Evolutionary conservation across 2,797 vertebrate species (phyloP), one percentile per base, ranked within the genome.

Genomic region (Acanthopagrus latus): DNA sequence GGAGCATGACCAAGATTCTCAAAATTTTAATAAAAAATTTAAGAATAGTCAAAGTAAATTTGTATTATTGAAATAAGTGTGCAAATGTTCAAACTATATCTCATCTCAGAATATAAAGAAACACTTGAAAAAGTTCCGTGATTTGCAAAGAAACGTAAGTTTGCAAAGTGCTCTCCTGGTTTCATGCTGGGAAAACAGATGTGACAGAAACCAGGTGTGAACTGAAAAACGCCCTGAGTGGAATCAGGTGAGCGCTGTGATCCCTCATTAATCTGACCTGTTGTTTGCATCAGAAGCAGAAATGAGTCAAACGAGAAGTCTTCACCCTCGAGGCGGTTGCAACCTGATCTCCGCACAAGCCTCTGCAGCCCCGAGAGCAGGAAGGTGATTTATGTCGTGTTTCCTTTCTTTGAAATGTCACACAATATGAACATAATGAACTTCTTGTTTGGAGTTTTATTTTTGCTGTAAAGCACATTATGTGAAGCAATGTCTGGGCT

Each of bases 381-480:
- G 66, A 75, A 65, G 60, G 2, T n/a, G 20, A 60, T 59, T 25
- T 9, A 38, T 20, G 23, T 9, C 0, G 38, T 6, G 7, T 23
- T 54, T 64, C 29, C 47, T 56, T 16, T 64, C 17, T 69, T 1
- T 50, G 20, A 54, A 64, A 64, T 2, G 11, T 58, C 64, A 47
- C 16, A 14, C 51, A 18, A 21, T 29, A 0, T 12, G 51, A 23
- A 38, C 65, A 56, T 4, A 3, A 14, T 25, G 48, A 67, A 76
- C 67, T 71, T 84, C 64, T 59, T 64, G 68, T 47, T 64, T 5
- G 64, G 58, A 67, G 23, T 63, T 76, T 57, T 54, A 17, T 48
- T n/a, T n/a, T 65, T 10, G 5, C 44, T 52, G 41, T 16, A 5
- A 18, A 20, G 29, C 14, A 6, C 3, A 25, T 0, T 1, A 5